These are phyloP conservation scores for Octopus sinensis DNA, from an alignment of 1,140 invertebrate genomes.

Conservation along the genomic window DNA sequence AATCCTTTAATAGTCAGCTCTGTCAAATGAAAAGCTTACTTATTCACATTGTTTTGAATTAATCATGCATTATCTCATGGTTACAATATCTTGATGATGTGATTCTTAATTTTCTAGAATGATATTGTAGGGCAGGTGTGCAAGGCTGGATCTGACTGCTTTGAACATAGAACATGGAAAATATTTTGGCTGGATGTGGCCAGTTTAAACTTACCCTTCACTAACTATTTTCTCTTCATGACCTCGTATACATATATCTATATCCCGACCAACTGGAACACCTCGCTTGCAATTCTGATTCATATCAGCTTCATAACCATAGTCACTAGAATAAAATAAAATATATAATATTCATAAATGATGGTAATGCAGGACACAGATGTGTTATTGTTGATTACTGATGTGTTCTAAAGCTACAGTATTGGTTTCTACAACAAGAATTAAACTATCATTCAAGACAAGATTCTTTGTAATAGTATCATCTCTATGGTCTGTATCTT, in stretches of 20 bases:
- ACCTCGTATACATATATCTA: slow-evolving; percentile 47
- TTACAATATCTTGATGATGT: neutral
- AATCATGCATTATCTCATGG: no score
- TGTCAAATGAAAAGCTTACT: no score
- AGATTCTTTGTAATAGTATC: neutral
- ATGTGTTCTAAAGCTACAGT: neutral
- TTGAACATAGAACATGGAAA: neutral
- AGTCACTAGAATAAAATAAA: slow-evolving; percentile 45
- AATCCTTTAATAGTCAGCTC: no score
- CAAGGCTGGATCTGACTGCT: neutral
- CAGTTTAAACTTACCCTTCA: slow-evolving; percentile 36
- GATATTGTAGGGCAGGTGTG: neutral
- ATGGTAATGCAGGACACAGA: neutral
- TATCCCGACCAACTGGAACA: slow-evolving; percentile 32
- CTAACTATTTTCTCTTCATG: slow-evolving; percentile 47
- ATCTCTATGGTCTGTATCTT: no score
- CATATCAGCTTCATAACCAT: slow-evolving; percentile 42
- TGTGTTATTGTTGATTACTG: neutral
- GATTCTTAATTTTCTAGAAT: neutral
- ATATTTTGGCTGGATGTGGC: neutral
- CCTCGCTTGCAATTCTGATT: slow-evolving; percentile 34
- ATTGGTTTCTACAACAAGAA: neutral
- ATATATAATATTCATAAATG: neutral
- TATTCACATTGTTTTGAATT: no score
- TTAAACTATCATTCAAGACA: neutral